Conservation (phyloP, 2,888 invertebrate genomes). For the Liposcelis brunnea region DNA sequence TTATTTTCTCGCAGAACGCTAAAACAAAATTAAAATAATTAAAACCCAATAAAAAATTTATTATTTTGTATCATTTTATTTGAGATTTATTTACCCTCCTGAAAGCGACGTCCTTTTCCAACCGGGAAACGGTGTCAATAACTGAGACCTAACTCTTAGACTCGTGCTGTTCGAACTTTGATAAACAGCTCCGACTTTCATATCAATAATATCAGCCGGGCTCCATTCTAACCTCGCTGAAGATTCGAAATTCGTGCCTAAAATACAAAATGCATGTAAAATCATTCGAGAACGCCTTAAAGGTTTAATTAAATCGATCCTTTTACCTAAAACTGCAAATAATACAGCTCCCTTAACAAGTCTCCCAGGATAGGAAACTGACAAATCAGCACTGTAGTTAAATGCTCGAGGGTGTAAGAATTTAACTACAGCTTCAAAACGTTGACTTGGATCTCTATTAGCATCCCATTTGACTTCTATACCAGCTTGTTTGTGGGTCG, state of each 20-base stretch:
- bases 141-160: conserved; percentile 27
- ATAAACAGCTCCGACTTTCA: conserved; percentile 41
- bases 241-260: conserved; percentile 11
- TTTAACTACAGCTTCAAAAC: conserved; percentile 36
- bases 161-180: conserved; percentile 33
- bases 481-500: conserved; percentile 44
- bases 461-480: conserved; percentile 72
- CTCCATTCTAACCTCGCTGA: conserved; percentile 43
- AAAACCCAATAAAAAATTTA: conserved; percentile 8
- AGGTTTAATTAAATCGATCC: not conserved
- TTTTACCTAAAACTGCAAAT: conserved; percentile 33
- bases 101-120: conserved; percentile 36
- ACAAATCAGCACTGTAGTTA: conserved; percentile 43
- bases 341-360: conserved; percentile 50
- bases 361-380: conserved; percentile 58
- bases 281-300: conserved; percentile 20
- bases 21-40: conserved; percentile 14
- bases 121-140: conserved; percentile 38
- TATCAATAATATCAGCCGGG: conserved; percentile 39
- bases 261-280: conserved; percentile 17
- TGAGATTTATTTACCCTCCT: conserved; percentile 27
- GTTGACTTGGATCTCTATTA: conserved; percentile 63
- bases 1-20: conserved; percentile 34
- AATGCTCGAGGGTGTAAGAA: conserved; percentile 40
- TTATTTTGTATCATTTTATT: conserved; percentile 4